Conservation (phyloP, 2,888 invertebrate species). For the Cephus pygmeus region DNA sequence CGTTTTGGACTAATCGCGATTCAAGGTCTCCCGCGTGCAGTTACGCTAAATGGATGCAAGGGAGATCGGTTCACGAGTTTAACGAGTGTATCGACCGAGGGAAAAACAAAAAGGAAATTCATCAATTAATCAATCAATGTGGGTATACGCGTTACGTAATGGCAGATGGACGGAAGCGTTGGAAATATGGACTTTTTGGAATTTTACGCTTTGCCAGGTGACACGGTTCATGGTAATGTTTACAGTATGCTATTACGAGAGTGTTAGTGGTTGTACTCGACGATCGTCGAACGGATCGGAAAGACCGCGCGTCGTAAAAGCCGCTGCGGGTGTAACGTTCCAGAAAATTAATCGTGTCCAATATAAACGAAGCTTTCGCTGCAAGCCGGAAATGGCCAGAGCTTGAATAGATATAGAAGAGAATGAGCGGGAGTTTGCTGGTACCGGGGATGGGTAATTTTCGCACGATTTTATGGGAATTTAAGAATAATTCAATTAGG, state of each 20-base stretch:
- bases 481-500: slow-evolving; percentile 67
- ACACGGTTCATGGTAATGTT: not conserved
- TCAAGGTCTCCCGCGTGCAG: slow-evolving; percentile 47
- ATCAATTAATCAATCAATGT: not conserved
- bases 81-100: not conserved
- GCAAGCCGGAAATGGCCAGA: slow-evolving; percentile 15
- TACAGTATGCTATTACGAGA: not conserved
- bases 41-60: slow-evolving; percentile 49
- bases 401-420: slow-evolving; percentile 5
- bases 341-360: slow-evolving; percentile 62
- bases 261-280: not conserved
- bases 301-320: slow-evolving; percentile 26
- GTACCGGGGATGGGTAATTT: slow-evolving; percentile 54
- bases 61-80: not conserved
- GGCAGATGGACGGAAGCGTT: not conserved
- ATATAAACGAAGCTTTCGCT: slow-evolving; percentile 40
- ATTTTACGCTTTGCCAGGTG: not conserved
- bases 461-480: slow-evolving; percentile 66
- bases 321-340: slow-evolving; percentile 53
- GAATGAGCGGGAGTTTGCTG: slow-evolving; percentile 11
- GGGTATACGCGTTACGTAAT: not conserved
- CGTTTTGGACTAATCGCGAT: slow-evolving; percentile 31
- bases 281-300: not conserved
- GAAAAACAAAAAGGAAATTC: not conserved
- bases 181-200: not conserved